Base-by-base conservation (phyloP, 2,888 invertebrate genomes). In the Ophraella communa region DNA sequence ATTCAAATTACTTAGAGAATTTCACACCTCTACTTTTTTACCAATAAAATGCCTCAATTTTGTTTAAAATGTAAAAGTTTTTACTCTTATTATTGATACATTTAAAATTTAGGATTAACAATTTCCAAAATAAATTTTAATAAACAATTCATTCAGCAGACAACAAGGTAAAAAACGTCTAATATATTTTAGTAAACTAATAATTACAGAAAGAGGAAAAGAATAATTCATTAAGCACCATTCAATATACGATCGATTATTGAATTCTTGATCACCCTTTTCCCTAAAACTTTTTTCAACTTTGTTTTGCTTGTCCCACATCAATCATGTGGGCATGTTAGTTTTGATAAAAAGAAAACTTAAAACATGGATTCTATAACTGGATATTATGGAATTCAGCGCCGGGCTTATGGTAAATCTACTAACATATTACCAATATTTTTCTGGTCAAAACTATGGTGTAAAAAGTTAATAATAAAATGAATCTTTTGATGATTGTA, bases 191-290 rank as follows among this genome's bases (percentile, higher is more conserved):
- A n/a, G n/a, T n/a, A n/a, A 39, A 39, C 39, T 39, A 7, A 39
- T 39, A 11, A 39, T 39, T 39, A 2, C n/a, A 17, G 2, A 17
- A 39, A 39, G 17, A 39, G 17, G 39, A 17, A 14, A 47, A 4
- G 17, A 3, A 11, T 23, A 23, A n/a, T 47, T 23, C 47, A 47
- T 23, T 47, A 21, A n/a, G 23, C 45, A 21, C 11, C 47, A 47
- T 23, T 47, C 47, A 47, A 47, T 47, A 23, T n/a, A n/a, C n/a
- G n/a, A n/a, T n/a, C n/a, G n/a, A 23, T 27, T 30, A 23, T 47
- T n/a, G 23, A 47, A 23, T 17, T 21, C 47, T n/a, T n/a, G 17
- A 23, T 4, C 21, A 23, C 21, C 47, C 14, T 47, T 47, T 23
- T n/a, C n/a, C n/a, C n/a, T n/a, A n/a, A n/a, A 21, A 47, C 21